A percentile compares a stretch with the other conserved stretches of the same genome.
Evolutionary conservation across 1,140 invertebrate species (phyloP).

Genomic region (Temnothorax curvispinosus): DNA sequence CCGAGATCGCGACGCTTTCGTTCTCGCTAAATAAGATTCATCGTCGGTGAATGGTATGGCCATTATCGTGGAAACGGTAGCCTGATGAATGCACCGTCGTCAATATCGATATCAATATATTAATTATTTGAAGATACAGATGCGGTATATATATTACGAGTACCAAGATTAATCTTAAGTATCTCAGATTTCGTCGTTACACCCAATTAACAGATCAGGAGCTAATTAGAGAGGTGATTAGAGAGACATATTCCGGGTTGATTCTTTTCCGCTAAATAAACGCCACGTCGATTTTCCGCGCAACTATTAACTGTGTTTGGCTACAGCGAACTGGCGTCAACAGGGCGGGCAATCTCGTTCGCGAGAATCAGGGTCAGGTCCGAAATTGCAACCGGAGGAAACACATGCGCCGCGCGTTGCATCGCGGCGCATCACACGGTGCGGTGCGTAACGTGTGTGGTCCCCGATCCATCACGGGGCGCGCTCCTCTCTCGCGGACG

Average conservation of each 20-base stretch:
- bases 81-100: not conserved
- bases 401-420: conserved; percentile 46
- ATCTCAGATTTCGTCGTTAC: not conserved
- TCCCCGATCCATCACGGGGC: conserved; percentile 70
- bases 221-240: not conserved
- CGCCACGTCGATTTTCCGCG: not conserved
- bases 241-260: not conserved
- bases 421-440: conserved; percentile 42
- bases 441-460: conserved; percentile 68
- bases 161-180: not conserved
- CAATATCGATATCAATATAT: not conserved
- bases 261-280: not conserved
- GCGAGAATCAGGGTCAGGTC: not conserved
- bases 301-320: not conserved
- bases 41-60: conserved; percentile 4
- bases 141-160: not conserved
- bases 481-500: conserved; percentile 51
- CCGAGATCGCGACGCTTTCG: conserved; percentile 1
- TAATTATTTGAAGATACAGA: not conserved
- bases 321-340: not conserved
- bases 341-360: not conserved
- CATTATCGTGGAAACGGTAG: conserved; percentile 11
- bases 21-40: conserved; percentile 13
- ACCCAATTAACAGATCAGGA: too few relatives aligned
- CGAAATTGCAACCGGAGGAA: conserved; percentile 66